Percentiles rank a stretch among this genome's conserved stretches.
phyloP scores from a whole-genome alignment of 2,797 vertebrate species.

The Leptodactylus fallax region DNA sequence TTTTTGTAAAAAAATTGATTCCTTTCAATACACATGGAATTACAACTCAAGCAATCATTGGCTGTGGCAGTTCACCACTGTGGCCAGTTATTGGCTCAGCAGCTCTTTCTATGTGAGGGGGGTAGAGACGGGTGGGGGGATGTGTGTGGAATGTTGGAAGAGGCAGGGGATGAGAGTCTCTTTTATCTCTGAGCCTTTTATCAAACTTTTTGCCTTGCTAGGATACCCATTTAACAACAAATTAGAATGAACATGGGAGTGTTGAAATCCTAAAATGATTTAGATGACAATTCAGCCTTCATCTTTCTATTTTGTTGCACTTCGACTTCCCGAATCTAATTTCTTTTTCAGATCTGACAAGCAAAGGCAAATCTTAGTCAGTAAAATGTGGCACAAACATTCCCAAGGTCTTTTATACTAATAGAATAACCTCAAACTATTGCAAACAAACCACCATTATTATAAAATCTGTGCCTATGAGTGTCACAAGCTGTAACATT shows the following conservation, averaged over 20 bases:
- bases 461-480: constrained; percentile 19
- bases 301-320: neutral
- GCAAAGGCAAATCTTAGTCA: neutral
- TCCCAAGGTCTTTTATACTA: constrained; percentile 36
- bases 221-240: neutral
- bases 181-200: no score
- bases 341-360: constrained; percentile 9
- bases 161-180: no score
- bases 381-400: neutral
- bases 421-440: constrained; percentile 25
- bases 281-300: neutral
- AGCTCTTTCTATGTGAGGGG: no score
- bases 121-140: no score
- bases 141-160: no score
- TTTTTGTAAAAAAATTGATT: no score
- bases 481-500: constrained; percentile 22
- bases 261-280: neutral
- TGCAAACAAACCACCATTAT: constrained; percentile 14
- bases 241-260: neutral
- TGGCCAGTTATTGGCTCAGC: no score
- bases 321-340: neutral
- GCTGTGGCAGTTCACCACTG: no score
- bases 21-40: no score
- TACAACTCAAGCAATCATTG: no score
- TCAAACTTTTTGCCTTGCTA: no score